These are phyloP conservation scores for Amphimallon solstitiale DNA, from an alignment of 2,888 invertebrate species.

Conservation along the genomic window DNA sequence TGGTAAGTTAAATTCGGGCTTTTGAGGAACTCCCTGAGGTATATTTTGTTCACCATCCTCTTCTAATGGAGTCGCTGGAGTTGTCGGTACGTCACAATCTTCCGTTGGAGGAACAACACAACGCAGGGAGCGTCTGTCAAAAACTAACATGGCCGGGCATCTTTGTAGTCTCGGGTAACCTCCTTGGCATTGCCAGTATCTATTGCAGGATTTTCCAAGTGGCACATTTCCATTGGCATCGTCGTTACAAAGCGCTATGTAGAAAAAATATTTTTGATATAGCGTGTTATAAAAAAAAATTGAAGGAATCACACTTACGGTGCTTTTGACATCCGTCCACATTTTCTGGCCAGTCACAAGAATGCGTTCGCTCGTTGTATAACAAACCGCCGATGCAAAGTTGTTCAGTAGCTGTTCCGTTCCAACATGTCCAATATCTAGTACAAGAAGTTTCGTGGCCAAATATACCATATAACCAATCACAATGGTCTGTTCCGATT, in stretches of 20 bases:
- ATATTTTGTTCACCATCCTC: slow-evolving; percentile 64
- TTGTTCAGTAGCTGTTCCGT: slow-evolving; percentile 91
- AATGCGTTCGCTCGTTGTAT: slow-evolving; percentile 90
- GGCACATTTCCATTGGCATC: slow-evolving; percentile 92
- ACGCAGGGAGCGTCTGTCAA: slow-evolving; percentile 81
- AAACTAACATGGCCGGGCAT: slow-evolving; percentile 91
- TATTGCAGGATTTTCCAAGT: slow-evolving; percentile 90
- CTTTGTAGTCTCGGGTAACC: slow-evolving; percentile 91
- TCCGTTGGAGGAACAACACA: slow-evolving; percentile 92
- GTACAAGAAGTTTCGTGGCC: slow-evolving; percentile 95
- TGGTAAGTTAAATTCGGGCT: slow-evolving; percentile 55
- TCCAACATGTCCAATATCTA: slow-evolving; percentile 95
- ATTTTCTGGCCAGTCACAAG: slow-evolving; percentile 95
- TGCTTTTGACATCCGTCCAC: slow-evolving; percentile 94
- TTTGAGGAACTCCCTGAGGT: slow-evolving; percentile 45
- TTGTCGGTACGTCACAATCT: slow-evolving; percentile 87
- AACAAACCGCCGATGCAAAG: slow-evolving; percentile 90
- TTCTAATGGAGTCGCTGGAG: slow-evolving; percentile 73
- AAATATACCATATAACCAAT: slow-evolving; percentile 93
- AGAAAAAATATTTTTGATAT: neutral
- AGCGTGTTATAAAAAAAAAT: neutral
- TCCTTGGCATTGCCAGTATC: slow-evolving; percentile 95
- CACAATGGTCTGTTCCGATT: slow-evolving; percentile 86
- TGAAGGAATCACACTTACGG: slow-evolving; percentile 73
- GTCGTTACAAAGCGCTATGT: slow-evolving; percentile 86